phyloP scores from a whole-genome alignment of 2,113 vertebrate genomes.

The Sisor rabdophorus region DNA sequence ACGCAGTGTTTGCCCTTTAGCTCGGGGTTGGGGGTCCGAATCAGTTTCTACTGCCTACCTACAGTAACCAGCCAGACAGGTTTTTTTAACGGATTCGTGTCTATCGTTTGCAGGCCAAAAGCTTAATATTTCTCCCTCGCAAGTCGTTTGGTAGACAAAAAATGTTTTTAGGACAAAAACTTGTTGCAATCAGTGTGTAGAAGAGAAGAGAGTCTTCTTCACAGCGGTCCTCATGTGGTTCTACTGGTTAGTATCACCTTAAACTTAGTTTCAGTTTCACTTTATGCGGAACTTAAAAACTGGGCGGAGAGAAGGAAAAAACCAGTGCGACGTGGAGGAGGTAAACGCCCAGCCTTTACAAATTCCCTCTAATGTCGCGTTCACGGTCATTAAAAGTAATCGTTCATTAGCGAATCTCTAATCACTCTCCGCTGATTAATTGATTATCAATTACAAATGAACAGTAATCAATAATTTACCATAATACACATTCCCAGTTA shows the following conservation, averaged over 20 bases:
- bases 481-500: background rate
- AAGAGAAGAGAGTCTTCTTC: background rate
- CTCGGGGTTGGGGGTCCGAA: background rate
- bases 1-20: conserved; percentile 1
- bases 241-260: background rate
- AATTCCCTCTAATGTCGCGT: no score
- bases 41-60: background rate
- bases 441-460: background rate
- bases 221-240: no score
- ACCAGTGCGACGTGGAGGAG: no score
- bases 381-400: background rate
- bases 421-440: no score
- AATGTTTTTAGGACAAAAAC: background rate
- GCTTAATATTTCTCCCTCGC: background rate
- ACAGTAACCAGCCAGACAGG: background rate
- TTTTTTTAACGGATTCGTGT: background rate
- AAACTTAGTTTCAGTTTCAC: background rate
- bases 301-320: background rate
- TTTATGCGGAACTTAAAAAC: background rate
- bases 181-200: background rate
- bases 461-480: background rate
- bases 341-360: no score
- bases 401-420: no score
- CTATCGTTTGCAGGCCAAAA: background rate
- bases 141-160: background rate